phyloP scores from a whole-genome alignment of 64 coral and sea anemone genomes.

The Acropora tenuis region DNA sequence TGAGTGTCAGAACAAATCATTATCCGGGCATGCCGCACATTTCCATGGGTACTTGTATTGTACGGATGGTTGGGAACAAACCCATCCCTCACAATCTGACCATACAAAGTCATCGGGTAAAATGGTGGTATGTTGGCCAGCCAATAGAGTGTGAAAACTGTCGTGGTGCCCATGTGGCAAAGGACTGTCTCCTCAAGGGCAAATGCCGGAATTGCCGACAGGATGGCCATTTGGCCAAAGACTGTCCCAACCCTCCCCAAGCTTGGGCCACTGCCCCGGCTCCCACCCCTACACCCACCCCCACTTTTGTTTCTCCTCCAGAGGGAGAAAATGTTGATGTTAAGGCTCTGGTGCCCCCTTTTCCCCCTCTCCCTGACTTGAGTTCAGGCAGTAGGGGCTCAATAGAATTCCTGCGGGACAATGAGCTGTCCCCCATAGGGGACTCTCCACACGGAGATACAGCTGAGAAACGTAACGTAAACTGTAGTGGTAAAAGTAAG shows the following conservation, averaged over 20 bases:
- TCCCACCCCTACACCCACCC: background rate
- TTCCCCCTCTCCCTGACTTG: no score
- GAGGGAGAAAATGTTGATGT: no score
- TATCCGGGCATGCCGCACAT: background rate
- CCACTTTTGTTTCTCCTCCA: no score
- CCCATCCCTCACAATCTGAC: background rate
- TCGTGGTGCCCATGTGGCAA: background rate
- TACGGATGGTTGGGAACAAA: background rate
- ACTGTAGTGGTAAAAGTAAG: background rate
- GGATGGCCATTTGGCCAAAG: background rate
- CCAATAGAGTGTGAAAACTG: background rate
- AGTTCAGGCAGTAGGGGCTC: no score
- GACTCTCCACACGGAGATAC: no score
- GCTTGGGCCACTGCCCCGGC: background rate
- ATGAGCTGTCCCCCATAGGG: no score
- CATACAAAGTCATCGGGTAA: background rate
- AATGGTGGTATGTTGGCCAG: background rate
- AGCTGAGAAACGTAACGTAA: no score
- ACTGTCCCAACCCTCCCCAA: background rate
- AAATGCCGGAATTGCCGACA: background rate
- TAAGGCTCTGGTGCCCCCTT: no score
- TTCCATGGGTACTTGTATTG: background rate
- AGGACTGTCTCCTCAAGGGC: background rate
- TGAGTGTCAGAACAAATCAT: background rate
- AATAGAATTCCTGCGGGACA: no score